These are phyloP conservation scores for Ametastegia equiseti DNA, from an alignment of 2,888 invertebrate genomes.

Conservation along the genomic window DNA sequence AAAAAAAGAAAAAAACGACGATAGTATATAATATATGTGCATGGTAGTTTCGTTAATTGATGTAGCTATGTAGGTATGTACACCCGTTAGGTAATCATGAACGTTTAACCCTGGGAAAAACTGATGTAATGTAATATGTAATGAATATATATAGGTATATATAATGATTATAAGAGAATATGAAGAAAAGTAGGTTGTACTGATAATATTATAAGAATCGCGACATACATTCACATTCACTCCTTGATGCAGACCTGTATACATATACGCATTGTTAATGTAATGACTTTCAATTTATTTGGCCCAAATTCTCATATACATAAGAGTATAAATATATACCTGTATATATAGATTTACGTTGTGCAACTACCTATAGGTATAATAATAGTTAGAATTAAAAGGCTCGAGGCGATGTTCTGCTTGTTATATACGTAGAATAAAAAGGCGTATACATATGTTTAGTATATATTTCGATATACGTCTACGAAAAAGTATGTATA, in stretches of 20 bases:
- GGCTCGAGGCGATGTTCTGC: background rate
- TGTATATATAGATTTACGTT: background rate
- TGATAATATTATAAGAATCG: background rate
- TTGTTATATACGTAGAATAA: no score
- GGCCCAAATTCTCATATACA: conserved; percentile 7
- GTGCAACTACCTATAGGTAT: no score
- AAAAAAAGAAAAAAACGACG: no score
- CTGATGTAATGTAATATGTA: background rate
- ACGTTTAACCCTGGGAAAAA: background rate
- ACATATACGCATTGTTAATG: background rate
- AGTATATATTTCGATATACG: background rate
- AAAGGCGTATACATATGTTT: background rate
- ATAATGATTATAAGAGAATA: no score
- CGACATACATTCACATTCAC: conserved; percentile 22
- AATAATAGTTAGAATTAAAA: background rate
- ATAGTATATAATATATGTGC: background rate
- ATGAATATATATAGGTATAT: background rate
- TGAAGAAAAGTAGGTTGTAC: background rate
- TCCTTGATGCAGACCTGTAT: background rate
- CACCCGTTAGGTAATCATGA: background rate
- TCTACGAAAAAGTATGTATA: no score
- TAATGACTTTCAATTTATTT: conserved; percentile 38
- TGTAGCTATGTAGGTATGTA: background rate
- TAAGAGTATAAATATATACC: background rate
- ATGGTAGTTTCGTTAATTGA: background rate